These are phyloP conservation scores for Isaurus tuberculatus DNA, from an alignment of 92 coral and sea anemone genomes.

Conservation along the genomic window DNA sequence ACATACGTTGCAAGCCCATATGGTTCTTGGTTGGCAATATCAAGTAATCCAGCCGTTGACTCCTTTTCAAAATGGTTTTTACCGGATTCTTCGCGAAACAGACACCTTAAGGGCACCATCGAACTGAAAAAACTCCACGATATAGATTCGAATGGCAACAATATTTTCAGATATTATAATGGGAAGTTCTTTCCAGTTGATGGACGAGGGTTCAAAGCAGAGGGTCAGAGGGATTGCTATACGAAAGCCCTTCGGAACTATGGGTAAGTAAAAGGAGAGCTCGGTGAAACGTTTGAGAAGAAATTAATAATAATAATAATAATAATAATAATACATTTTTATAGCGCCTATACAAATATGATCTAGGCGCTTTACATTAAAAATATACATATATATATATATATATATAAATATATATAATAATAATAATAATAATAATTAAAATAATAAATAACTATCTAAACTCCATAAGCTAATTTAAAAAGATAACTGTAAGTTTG, in stretches of 20 bases:
- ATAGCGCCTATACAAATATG: too few relatives aligned
- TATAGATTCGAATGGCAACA: constrained; percentile 69
- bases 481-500: too few relatives aligned
- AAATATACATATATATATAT: too few relatives aligned
- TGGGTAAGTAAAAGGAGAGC: constrained; percentile 63
- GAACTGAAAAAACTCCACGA: constrained; percentile 75
- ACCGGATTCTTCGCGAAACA: constrained; percentile 63
- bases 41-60: constrained; percentile 60
- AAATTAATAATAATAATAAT: not conserved
- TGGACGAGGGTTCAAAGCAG: constrained; percentile 95
- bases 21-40: constrained; percentile 89
- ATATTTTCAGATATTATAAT: constrained; percentile 72
- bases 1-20: constrained; percentile 86
- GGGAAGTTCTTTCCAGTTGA: constrained; percentile 89
- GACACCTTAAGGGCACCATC: constrained; percentile 62
- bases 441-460: too few relatives aligned
- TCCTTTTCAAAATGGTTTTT: constrained; percentile 88
- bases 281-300: not conserved
- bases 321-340: too few relatives aligned
- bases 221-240: constrained; percentile 94
- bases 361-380: too few relatives aligned
- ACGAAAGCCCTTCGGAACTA: constrained; percentile 93
- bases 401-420: too few relatives aligned
- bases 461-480: too few relatives aligned
- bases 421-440: too few relatives aligned